These are phyloP conservation scores for Catamblyrhynchus diadema DNA, from an alignment of 2,797 vertebrate species.

Conservation along the genomic window DNA sequence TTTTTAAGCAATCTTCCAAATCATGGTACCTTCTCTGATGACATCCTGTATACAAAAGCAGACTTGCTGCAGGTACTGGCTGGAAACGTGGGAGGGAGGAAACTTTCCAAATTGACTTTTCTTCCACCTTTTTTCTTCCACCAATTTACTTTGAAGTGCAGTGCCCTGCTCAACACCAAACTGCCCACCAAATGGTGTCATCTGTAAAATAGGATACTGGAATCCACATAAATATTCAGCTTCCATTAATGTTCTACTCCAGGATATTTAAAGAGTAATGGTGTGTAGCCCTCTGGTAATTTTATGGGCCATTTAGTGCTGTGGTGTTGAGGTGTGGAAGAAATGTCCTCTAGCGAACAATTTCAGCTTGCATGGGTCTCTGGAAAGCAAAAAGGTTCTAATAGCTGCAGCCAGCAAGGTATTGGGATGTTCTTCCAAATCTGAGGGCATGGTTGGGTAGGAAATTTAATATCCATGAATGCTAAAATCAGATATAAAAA, in stretches of 20 bases:
- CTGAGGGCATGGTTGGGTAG: background rate
- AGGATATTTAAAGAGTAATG: background rate
- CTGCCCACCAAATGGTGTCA: background rate
- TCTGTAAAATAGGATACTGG: background rate
- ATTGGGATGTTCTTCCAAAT: background rate
- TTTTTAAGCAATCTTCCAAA: background rate
- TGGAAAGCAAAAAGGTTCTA: background rate
- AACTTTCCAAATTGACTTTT: background rate
- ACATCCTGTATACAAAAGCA: background rate
- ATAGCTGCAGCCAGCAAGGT: background rate
- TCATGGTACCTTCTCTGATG: background rate
- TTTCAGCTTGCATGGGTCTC: background rate
- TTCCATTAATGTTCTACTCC: background rate
- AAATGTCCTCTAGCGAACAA: background rate
- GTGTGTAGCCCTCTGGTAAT: background rate
- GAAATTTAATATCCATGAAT: conserved; percentile 6
- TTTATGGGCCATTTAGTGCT: conserved; percentile 24
- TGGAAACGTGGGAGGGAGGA: background rate
- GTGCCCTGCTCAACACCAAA: background rate
- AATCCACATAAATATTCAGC: background rate
- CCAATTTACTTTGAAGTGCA: background rate
- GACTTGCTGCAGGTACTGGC: background rate
- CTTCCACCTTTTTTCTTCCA: background rate
- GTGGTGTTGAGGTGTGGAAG: conserved; percentile 23
- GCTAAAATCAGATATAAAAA: background rate